A percentile compares a stretch with the other conserved stretches of the same genome.
These are phyloP conservation scores for Alentia gelatinosa DNA, from an alignment of 2,888 invertebrate species.

Conservation along the genomic window DNA sequence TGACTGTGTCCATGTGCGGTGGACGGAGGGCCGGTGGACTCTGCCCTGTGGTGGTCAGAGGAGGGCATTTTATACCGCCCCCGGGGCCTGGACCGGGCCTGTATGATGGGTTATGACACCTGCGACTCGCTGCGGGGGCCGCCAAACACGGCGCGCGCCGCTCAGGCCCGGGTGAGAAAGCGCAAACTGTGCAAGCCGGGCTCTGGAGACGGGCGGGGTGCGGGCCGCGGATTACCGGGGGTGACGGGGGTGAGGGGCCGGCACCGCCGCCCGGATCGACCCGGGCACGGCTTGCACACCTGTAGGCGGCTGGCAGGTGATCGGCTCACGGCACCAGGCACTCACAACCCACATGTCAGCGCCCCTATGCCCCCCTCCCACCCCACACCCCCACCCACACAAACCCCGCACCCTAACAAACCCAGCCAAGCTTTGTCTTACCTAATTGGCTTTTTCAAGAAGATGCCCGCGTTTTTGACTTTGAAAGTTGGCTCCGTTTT, in stretches of 20 bases:
- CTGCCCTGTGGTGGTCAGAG: background rate
- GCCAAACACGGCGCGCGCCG: background rate
- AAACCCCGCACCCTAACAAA: background rate
- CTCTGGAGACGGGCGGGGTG: no score
- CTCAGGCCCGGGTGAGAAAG: background rate
- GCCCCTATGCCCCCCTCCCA: background rate
- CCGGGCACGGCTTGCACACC: background rate
- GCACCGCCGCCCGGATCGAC: no score
- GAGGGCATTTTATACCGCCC: background rate
- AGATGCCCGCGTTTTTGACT: no score
- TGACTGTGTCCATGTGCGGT: background rate
- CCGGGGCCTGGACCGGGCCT: background rate
- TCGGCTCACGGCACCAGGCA: no score
- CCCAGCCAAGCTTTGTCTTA: background rate
- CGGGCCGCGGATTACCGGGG: background rate
- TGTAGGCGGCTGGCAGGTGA: background rate
- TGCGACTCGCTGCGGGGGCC: background rate
- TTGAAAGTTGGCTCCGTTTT: no score
- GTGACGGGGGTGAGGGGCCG: background rate
- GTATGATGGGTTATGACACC: background rate
- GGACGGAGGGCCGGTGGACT: conserved; percentile 38
- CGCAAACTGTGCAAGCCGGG: conserved; percentile 2
- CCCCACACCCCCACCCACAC: background rate
- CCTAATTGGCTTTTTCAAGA: background rate
- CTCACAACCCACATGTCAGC: background rate